Evolutionary conservation across 64 coral and sea anemone genomes (phyloP).

Genomic region (Pachyseris speciosa): DNA sequence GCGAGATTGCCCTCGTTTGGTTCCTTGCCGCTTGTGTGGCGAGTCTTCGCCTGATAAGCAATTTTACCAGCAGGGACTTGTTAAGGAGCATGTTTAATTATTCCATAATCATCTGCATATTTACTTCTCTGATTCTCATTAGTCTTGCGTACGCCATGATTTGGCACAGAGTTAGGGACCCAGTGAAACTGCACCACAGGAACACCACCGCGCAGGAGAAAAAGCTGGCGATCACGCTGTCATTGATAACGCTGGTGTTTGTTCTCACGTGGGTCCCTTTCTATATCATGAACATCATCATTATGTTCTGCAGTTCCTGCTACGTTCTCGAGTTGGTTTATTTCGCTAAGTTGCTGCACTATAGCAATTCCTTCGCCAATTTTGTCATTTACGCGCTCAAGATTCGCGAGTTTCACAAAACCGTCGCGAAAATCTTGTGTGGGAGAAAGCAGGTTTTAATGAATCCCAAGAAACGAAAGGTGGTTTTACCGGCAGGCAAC

Average conservation of each 20-base stretch:
- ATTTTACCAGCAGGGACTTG: slow-evolving; percentile 9
- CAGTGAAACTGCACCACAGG: slow-evolving; percentile 31
- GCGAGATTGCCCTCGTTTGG: slow-evolving; percentile 69
- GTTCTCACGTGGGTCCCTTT: slow-evolving; percentile 70
- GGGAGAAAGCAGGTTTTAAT: background rate
- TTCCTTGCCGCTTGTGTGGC: slow-evolving; percentile 57
- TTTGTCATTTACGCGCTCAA: slow-evolving; percentile 65
- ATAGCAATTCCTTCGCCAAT: slow-evolving; percentile 71
- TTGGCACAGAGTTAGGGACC: slow-evolving; percentile 47
- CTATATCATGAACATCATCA: slow-evolving; percentile 60
- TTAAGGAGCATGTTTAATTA: slow-evolving; percentile 28
- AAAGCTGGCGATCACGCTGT: slow-evolving; percentile 49
- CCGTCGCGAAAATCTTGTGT: slow-evolving; percentile 32
- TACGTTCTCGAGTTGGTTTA: slow-evolving; percentile 59
- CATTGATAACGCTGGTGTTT: slow-evolving; percentile 56
- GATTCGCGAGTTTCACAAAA: slow-evolving; percentile 61
- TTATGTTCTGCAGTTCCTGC: slow-evolving; percentile 42
- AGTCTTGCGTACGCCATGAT: slow-evolving; percentile 42
- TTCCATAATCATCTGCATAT: slow-evolving; percentile 54
- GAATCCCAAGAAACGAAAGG: background rate
- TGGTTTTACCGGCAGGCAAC: background rate
- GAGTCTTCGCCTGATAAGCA: slow-evolving; percentile 48
- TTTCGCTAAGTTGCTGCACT: slow-evolving; percentile 65
- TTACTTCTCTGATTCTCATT: slow-evolving; percentile 42
- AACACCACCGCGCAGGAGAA: slow-evolving; percentile 41